Evolutionary conservation across 2,113 vertebrate species (phyloP).

Genomic region (Oriolus oriolus): DNA sequence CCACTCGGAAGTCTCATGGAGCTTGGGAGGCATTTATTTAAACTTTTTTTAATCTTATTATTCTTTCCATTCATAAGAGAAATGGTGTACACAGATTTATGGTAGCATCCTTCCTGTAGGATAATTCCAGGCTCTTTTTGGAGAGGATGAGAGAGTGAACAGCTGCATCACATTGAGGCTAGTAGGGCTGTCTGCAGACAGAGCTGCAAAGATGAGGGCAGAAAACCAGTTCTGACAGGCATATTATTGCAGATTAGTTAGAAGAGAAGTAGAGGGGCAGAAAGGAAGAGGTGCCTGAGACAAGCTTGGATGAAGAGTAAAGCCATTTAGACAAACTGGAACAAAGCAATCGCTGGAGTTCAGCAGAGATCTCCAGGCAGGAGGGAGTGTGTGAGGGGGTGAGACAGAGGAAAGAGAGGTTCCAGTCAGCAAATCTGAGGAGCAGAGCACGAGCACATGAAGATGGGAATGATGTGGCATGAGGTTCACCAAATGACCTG

Average conservation of each 20-base stretch:
- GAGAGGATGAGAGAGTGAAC: not conserved
- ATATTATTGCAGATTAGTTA: not conserved
- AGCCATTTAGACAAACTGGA: not conserved
- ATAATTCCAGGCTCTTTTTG: not conserved
- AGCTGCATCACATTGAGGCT: not conserved
- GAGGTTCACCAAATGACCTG: not conserved
- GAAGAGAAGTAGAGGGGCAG: not conserved
- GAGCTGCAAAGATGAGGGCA: not conserved
- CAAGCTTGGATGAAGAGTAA: not conserved
- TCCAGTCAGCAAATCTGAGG: not conserved
- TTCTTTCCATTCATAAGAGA: constrained; percentile 2
- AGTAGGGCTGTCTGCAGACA: not conserved
- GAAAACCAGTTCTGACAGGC: not conserved
- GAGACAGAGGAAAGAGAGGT: not conserved
- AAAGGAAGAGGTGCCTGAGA: not conserved
- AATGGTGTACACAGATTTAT: not conserved
- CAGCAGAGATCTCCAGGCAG: not conserved
- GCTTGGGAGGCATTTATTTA: constrained; percentile 33
- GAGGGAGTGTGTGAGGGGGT: too few relatives aligned
- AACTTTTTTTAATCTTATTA: not conserved
- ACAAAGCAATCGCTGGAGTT: not conserved
- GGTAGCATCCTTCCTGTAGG: not conserved
- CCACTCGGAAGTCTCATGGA: not conserved
- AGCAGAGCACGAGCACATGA: not conserved
- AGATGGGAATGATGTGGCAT: not conserved